phyloP scores from a whole-genome alignment of 2,113 vertebrate species.

The Propithecus coquereli region DNA sequence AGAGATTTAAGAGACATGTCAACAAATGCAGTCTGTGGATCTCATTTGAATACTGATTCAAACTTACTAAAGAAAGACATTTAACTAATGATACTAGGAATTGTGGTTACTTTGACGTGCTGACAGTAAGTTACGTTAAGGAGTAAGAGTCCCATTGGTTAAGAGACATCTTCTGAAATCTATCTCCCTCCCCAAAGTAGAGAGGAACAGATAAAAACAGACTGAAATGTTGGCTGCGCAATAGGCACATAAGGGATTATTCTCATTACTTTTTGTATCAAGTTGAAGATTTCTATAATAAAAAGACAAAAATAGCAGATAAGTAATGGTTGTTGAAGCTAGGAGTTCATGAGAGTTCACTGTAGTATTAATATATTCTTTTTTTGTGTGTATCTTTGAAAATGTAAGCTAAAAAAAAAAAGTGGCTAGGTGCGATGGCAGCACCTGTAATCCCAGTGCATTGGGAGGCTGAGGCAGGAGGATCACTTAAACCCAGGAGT shows the following conservation, averaged over 20 bases:
- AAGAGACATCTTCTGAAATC: neutral
- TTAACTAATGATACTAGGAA: neutral
- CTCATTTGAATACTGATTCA: neutral
- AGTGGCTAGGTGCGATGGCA: too few species aligned
- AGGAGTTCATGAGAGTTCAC: neutral
- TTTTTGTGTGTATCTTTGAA: neutral
- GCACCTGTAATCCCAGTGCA: too few species aligned
- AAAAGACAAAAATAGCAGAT: neutral
- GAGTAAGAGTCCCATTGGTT: neutral
- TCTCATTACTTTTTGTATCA: neutral
- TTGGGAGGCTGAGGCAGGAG: too few species aligned
- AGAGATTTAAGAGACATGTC: neutral
- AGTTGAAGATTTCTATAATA: neutral
- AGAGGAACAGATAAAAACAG: neutral
- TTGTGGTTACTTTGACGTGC: neutral
- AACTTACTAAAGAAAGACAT: neutral
- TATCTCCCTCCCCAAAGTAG: neutral
- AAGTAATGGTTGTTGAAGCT: neutral
- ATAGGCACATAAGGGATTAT: neutral
- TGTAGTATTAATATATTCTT: neutral
- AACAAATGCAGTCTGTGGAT: neutral
- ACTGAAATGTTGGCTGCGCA: neutral
- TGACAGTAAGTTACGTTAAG: neutral
- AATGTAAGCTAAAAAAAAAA: neutral
- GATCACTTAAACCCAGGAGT: too few species aligned